phyloP scores from a whole-genome alignment of 2,797 vertebrate species.

The Malurus leucopterus region DNA sequence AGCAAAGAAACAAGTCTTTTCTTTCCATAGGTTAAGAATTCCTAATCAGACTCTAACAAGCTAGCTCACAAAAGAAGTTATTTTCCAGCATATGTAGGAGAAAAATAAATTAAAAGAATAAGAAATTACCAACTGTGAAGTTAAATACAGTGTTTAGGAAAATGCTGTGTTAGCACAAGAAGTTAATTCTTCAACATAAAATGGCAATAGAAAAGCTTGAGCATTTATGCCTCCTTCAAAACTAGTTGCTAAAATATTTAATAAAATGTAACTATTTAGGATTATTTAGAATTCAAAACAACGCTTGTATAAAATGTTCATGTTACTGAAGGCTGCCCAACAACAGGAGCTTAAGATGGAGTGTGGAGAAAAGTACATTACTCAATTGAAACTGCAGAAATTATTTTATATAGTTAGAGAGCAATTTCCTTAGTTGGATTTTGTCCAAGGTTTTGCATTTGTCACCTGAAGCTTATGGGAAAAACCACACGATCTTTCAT shows the following conservation, averaged over 20 bases:
- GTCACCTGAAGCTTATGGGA: slow-evolving; percentile 12
- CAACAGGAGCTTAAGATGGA: background rate
- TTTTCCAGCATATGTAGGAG: background rate
- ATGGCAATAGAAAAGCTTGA: background rate
- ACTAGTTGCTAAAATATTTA: background rate
- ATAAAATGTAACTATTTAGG: background rate
- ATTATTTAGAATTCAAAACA: background rate
- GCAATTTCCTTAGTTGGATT: slow-evolving; percentile 33
- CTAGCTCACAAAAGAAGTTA: background rate
- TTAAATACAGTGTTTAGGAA: background rate
- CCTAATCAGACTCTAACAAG: background rate
- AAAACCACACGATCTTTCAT: background rate
- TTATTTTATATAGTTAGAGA: slow-evolving; percentile 4
- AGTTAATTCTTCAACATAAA: background rate
- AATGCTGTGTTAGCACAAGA: background rate
- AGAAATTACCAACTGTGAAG: background rate
- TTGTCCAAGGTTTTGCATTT: background rate
- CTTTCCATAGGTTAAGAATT: background rate
- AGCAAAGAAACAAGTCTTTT: background rate
- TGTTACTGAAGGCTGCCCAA: background rate
- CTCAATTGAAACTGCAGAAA: background rate
- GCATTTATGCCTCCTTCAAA: background rate
- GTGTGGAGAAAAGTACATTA: background rate
- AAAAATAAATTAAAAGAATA: background rate
- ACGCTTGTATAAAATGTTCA: background rate